Conservation (phyloP, 1,140 invertebrate species). For the Dicyema japonicum region DNA sequence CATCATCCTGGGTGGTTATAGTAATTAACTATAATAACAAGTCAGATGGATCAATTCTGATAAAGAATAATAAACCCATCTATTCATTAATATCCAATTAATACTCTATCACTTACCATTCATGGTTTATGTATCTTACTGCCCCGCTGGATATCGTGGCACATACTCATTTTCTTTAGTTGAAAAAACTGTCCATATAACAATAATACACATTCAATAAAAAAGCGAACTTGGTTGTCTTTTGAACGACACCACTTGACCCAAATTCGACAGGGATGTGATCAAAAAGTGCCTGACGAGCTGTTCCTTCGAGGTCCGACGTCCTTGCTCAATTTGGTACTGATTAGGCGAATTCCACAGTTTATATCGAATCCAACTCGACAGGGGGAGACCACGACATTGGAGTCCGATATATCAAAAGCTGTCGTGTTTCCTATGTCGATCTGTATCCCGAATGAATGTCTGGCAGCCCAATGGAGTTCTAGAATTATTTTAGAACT, state of each 20-base stretch:
- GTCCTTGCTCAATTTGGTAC: slow-evolving; percentile 85
- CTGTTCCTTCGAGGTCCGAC: slow-evolving; percentile 71
- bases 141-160: no score
- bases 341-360: slow-evolving; percentile 65
- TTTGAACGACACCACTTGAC: slow-evolving; percentile 91
- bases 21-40: no score
- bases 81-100: no score
- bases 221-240: no score
- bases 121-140: no score
- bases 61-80: no score
- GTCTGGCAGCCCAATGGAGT: slow-evolving; percentile 55
- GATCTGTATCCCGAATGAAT: slow-evolving; percentile 93
- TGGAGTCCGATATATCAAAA: slow-evolving; percentile 68
- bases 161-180: no score
- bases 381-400: slow-evolving; percentile 75
- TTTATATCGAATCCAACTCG: slow-evolving; percentile 98
- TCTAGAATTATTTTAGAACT: slow-evolving; percentile 11
- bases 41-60: no score
- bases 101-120: no score
- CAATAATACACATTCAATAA: no score
- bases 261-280: slow-evolving; percentile 93
- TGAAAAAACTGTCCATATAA: no score
- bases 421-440: slow-evolving; percentile 98
- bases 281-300: slow-evolving; percentile 85
- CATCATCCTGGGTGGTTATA: no score